Conservation (phyloP, 2,888 invertebrate species). For the Branchipolynoe longqiensis region DNA sequence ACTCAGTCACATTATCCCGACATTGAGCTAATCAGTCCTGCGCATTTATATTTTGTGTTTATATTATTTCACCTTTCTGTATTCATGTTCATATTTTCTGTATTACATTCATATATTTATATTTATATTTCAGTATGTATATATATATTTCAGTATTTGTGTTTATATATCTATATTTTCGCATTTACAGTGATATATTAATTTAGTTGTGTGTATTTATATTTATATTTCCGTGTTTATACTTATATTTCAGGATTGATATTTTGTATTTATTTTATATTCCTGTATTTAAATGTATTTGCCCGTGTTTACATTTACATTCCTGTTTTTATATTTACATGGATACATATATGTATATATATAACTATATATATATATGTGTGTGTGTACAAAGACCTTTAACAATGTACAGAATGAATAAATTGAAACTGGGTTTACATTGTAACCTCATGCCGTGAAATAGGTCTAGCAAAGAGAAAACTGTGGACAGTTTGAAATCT, state of each 20-base stretch:
- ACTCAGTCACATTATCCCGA: no score
- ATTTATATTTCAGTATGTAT: conserved; percentile 19
- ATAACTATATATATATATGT: neutral
- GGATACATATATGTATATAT: no score
- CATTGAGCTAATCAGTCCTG: no score
- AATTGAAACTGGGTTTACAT: no score
- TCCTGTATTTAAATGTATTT: no score
- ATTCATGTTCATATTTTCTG: neutral
- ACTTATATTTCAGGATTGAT: no score
- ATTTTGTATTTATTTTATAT: no score
- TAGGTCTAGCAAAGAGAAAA: no score
- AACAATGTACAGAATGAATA: neutral
- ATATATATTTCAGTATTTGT: conserved; percentile 17
- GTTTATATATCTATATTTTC: conserved; percentile 17
- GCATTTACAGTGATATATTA: conserved; percentile 1
- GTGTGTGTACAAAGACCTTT: neutral
- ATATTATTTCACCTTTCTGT: neutral
- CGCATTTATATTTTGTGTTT: neutral
- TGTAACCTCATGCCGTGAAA: no score
- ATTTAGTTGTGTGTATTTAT: conserved; percentile 17
- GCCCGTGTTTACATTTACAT: neutral
- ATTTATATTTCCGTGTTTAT: conserved; percentile 1
- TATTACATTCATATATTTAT: conserved; percentile 45
- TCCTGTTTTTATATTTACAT: no score
- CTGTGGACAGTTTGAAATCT: no score